Percentiles rank a stretch among this genome's conserved stretches.
Conservation (phyloP, 2,888 invertebrate genomes). For the Andrena camellia region DNA sequence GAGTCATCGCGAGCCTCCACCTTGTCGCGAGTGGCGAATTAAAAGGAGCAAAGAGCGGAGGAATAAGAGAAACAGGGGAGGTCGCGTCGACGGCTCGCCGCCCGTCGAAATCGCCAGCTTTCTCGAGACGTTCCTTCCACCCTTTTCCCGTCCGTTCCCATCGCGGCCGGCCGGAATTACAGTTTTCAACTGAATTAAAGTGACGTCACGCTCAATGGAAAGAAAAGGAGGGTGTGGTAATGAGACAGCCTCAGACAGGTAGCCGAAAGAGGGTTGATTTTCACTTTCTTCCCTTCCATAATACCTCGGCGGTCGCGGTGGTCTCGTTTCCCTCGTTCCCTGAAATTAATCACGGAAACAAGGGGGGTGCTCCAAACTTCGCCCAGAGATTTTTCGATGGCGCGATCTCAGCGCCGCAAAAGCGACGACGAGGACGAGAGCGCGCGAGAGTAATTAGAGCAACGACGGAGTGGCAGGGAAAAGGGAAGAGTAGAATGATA, state of each 20-base stretch:
- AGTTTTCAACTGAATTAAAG: constrained; percentile 53
- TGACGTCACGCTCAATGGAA: constrained; percentile 34
- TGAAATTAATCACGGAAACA: not conserved
- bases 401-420: not conserved
- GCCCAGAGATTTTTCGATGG: no score
- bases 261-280: constrained; percentile 15
- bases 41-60: not conserved
- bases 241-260: constrained; percentile 18
- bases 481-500: not conserved
- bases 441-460: not conserved
- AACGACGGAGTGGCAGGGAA: not conserved
- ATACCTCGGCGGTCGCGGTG: not conserved
- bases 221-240: constrained; percentile 6
- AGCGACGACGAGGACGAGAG: not conserved
- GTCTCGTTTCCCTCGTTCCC: not conserved
- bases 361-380: not conserved
- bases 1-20: constrained; percentile 36
- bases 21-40: constrained; percentile 21
- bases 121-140: not conserved
- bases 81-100: not conserved
- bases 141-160: not conserved
- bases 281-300: constrained; percentile 21
- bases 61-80: not conserved
- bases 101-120: not conserved
- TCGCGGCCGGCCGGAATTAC: constrained; percentile 5